Percentiles rank a stretch among this genome's conserved stretches.
These are phyloP conservation scores for Epizoanthus illoricatus DNA, from an alignment of 92 coral and sea anemone genomes.

Conservation along the genomic window DNA sequence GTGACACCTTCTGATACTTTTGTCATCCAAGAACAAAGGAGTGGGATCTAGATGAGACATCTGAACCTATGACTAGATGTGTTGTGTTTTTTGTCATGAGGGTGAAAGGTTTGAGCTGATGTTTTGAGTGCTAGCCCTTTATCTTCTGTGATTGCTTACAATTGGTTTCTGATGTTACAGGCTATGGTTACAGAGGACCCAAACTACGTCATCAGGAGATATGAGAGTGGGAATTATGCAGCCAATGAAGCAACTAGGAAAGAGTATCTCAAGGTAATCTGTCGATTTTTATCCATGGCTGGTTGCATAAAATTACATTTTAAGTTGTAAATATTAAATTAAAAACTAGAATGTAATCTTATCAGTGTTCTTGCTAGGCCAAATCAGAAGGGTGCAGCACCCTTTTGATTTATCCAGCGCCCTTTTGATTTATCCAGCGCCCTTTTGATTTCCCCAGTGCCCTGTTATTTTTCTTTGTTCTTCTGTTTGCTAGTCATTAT, in stretches of 20 bases:
- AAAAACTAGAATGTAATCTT: not conserved
- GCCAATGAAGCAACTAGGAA: conserved; percentile 75
- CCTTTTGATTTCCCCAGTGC: too few species aligned
- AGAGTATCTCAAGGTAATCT: conserved; percentile 77
- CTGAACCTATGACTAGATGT: not conserved
- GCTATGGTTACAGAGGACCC: conserved; percentile 92
- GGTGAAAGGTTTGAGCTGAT: too few species aligned
- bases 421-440: too few species aligned
- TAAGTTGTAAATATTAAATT: not conserved
- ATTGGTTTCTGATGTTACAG: conserved; percentile 27
- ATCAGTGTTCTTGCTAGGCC: too few species aligned
- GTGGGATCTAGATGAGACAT: not conserved
- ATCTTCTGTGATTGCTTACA: not conserved
- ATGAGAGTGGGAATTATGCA: conserved; percentile 91
- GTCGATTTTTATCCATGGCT: not conserved
- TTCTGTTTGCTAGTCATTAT: too few species aligned
- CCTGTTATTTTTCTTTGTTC: too few species aligned
- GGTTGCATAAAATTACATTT: not conserved
- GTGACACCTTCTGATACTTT: not conserved
- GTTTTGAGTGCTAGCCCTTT: too few species aligned
- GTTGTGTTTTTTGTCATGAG: too few species aligned
- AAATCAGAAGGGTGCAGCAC: too few species aligned
- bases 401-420: too few species aligned
- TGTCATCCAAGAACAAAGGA: too few species aligned
- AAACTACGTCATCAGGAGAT: conserved; percentile 85